These are phyloP conservation scores for Sprattus sprattus DNA, from an alignment of 2,113 vertebrate genomes.

Conservation along the genomic window DNA sequence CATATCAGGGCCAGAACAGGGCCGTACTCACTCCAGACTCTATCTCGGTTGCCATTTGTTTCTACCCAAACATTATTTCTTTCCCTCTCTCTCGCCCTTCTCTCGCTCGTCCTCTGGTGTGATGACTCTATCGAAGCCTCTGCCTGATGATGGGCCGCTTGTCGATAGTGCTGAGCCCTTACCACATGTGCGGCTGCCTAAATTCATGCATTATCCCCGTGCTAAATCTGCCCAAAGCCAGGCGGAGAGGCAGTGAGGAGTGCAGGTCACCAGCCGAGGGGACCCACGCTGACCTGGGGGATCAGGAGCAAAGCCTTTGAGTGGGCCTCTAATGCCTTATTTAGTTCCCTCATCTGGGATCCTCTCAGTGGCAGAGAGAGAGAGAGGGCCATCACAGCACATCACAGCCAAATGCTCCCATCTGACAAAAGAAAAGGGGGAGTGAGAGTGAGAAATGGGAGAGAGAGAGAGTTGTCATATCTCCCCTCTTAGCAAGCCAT, in stretches of 20 bases:
- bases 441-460: neutral
- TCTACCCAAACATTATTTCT: neutral
- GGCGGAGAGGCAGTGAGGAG: conserved; percentile 60
- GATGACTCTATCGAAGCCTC: neutral
- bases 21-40: neutral
- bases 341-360: conserved; percentile 72
- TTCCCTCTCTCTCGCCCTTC: neutral
- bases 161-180: conserved; percentile 28
- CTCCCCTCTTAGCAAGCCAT: conserved; percentile 6
- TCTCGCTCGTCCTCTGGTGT: neutral
- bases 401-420: conserved; percentile 63
- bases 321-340: conserved; percentile 70
- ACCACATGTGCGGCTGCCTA: conserved; percentile 44
- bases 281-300: conserved; percentile 67
- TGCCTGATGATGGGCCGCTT: neutral
- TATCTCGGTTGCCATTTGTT: neutral
- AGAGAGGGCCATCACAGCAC: conserved; percentile 56
- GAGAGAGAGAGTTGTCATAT: neutral
- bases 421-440: conserved; percentile 48
- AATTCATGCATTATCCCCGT: conserved; percentile 47
- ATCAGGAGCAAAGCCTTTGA: conserved; percentile 75
- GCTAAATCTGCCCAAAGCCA: conserved; percentile 64
- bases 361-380: conserved; percentile 40
- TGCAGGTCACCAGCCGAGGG: conserved; percentile 64
- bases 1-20: neutral